Base-by-base conservation (phyloP, 2,797 vertebrate genomes). In the Microctenopoma stevenorrisi region DNA sequence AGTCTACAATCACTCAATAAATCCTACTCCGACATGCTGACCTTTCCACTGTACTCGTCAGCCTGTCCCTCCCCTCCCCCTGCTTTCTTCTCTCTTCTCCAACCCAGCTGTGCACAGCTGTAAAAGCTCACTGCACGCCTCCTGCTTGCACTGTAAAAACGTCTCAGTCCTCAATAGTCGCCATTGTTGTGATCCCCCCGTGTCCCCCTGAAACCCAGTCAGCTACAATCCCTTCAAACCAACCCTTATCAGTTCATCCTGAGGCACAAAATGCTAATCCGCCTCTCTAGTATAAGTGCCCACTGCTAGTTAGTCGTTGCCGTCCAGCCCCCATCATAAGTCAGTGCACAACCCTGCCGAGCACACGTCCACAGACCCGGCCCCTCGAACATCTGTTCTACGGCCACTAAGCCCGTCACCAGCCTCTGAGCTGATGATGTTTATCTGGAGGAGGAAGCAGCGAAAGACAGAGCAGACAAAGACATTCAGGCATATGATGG, bases 321-420 rank as follows among this genome's bases (percentile, higher is more conserved):
- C 81, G 82, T 82, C 55, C 67, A 75, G 51, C 44, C 43, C 63
- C 42, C 18, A 26, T 72, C 64, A 1, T 54, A 57, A 63, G 25
- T 75, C 26, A 0, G 60, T 25, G 5, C 18, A 44, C 52, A 63
- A 64, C 18, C 56, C 30, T 49, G 8, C 37, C 37, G 12, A 50
- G 52, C 60, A 58, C 49, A 26, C 33, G 50, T 37, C 43, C 37
- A 7, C 40, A 37, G 52, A 62, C 61, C 56, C 12, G 26, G 51
- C 65, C 72, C 73, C 48, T 62, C 53, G 72, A 89, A 91, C 92
- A 93, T 91, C 92, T 92, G 90, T 79, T 89, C 67, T 47, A 74
- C 55, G 79, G 66, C 53, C n/a, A 74, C 49, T 80, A 87, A 91
- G 86, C 84, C 22, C 90, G 88, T 91, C 87, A 75, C 51, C 37